Percentiles rank a stretch among this genome's conserved stretches.
Conservation (phyloP, 1,140 invertebrate genomes). For the Panagrolaimus sp. region DNA sequence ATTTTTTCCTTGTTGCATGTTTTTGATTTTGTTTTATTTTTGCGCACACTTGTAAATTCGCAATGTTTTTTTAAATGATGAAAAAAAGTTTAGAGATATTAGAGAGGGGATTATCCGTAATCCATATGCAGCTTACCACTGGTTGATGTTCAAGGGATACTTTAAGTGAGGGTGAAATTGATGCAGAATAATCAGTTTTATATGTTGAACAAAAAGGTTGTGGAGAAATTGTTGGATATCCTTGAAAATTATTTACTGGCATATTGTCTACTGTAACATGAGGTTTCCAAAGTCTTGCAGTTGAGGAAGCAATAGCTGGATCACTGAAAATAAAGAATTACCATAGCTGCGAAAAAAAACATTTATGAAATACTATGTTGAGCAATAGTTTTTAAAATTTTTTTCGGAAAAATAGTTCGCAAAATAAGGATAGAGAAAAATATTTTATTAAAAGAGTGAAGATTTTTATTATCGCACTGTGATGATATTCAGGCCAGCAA, state of each 20-base stretch:
- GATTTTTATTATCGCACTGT: no score
- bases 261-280: neutral
- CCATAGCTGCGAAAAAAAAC: neutral
- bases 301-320: neutral
- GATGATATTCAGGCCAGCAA: no score
- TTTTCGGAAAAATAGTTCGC: neutral
- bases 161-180: constrained; percentile 2
- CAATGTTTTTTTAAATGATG: no score
- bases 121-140: neutral
- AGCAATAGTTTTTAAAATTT: neutral
- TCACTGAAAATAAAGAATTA: neutral
- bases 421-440: no score
- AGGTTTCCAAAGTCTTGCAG: neutral
- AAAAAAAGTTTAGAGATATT: no score
- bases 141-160: constrained; percentile 10
- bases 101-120: no score
- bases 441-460: no score
- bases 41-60: no score
- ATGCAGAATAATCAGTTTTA: neutral
- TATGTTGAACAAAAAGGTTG: neutral
- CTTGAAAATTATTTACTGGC: no score
- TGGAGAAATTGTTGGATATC: neutral
- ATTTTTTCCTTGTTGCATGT: no score
- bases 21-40: no score
- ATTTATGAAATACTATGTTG: neutral